Conservation (phyloP, 2,797 vertebrate genomes). For the Simalia tracyae region DNA sequence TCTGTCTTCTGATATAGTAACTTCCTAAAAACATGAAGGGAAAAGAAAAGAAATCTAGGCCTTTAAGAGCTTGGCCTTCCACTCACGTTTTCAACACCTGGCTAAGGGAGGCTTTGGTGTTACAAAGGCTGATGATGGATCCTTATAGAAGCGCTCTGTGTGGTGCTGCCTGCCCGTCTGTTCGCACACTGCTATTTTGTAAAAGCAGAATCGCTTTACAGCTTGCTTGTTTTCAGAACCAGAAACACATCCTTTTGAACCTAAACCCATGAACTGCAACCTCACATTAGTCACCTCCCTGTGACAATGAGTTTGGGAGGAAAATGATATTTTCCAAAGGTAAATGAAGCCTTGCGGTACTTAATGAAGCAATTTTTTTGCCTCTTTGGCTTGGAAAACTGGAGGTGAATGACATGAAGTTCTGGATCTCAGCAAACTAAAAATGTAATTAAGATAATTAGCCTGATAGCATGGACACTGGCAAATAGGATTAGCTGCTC, state of each 20-base stretch:
- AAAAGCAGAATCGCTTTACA: constrained; percentile 46
- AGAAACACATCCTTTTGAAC: constrained; percentile 35
- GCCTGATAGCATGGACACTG: not conserved
- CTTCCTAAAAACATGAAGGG: constrained; percentile 72
- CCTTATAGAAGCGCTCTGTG: constrained; percentile 70
- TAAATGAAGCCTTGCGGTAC: not conserved
- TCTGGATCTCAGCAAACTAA: not conserved
- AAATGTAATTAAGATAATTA: not conserved
- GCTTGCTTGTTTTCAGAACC: constrained; percentile 59
- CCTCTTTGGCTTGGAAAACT: not conserved
- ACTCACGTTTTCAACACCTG: constrained; percentile 84
- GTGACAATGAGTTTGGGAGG: not conserved
- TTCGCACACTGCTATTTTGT: constrained; percentile 56
- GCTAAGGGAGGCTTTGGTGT: constrained; percentile 77
- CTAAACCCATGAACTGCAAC: not conserved
- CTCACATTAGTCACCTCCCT: not conserved
- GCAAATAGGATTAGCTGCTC: not conserved
- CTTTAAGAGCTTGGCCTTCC: constrained; percentile 79
- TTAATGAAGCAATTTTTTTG: not conserved
- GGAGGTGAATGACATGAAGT: not conserved
- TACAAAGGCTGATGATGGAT: constrained; percentile 82
- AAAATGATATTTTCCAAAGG: not conserved
- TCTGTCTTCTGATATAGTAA: constrained; percentile 55
- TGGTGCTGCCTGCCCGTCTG: constrained; percentile 72
- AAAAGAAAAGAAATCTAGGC: constrained; percentile 49